Base-by-base conservation (phyloP, 1,140 invertebrate species). In the Diabrotica virgifera region DNA sequence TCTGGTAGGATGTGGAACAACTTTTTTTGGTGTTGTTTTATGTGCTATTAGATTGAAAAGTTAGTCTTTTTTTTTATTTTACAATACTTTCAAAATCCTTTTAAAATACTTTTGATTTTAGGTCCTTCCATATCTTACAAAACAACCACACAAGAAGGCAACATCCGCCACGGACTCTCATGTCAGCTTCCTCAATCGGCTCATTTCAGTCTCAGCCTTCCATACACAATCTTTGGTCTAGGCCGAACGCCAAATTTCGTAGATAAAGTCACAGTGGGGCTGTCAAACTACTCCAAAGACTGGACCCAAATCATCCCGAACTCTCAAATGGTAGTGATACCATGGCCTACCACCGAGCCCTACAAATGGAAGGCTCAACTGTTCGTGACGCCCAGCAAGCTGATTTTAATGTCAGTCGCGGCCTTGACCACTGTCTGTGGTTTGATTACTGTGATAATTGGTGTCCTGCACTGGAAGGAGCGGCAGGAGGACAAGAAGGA, bases 231-330 rank as follows among this genome's bases (percentile, higher is more conserved):
- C 52, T 98, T 99, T 80, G 97, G 97, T 6, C 82, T 99, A 5
- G 97, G 97, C 11, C 87, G 94, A 65, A 97, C 95, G 14, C 96
- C 97, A 5, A 99, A 99, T 81, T 99, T 98, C 82, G 90, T 99
- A 2, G 97, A 99, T 78, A 87, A 85, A 51, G 79, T 99, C 11
- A 87, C 86, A 38, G 90, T 98, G 13, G 92, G 93, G 7, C 84
- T 98, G 62, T 91, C 82, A 64, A 85, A 85, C 60, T 80, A 84
- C 70, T 87, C 79, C 0, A 85, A 86, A 68, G 87, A 87, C 56
- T 98, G 93, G 90, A 90, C 90, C 0, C 94, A 97, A 79, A 91
- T 99, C 40, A 98, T 99, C 76, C 78, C 97, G 93, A 38, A 99
- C 78, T 98, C 96, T 1, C 96, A 99, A 80, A 92, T 99, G 78